A percentile compares a stretch with the other conserved stretches of the same genome.
phyloP scores from a whole-genome alignment of 2,797 vertebrate genomes.

The Kryptolebias ocellatus region DNA sequence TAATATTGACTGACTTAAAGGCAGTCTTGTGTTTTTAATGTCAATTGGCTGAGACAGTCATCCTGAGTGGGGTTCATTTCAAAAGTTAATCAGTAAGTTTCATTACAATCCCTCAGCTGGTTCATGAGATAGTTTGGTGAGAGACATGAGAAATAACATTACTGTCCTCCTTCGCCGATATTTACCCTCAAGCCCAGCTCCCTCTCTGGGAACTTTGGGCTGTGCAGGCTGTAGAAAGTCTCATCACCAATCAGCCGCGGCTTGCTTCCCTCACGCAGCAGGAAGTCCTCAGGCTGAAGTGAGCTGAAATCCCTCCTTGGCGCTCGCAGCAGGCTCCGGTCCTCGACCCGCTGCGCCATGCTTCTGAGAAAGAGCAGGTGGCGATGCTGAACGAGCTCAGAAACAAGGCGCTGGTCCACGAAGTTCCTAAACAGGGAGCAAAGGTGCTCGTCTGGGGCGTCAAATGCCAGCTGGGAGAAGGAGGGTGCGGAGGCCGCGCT shows the following conservation, averaged over 20 bases:
- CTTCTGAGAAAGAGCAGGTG: slow-evolving; percentile 73
- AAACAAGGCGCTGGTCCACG: slow-evolving; percentile 53
- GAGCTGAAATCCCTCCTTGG: slow-evolving; percentile 19
- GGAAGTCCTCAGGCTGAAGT: slow-evolving; percentile 69
- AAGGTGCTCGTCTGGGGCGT: slow-evolving; percentile 68
- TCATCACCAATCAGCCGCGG: slow-evolving; percentile 68
- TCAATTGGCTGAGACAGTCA: too few species aligned
- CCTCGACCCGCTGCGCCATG: slow-evolving; percentile 54
- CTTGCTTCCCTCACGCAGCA: slow-evolving; percentile 47
- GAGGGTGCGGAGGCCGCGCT: slow-evolving; percentile 5
- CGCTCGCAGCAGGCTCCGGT: slow-evolving; percentile 41
- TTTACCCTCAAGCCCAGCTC: slow-evolving; percentile 82
- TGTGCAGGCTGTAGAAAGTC: slow-evolving; percentile 76
- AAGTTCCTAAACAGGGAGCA: slow-evolving; percentile 59
- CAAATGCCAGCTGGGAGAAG: slow-evolving; percentile 70
- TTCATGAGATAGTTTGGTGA: too few species aligned
- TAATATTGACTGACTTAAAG: too few species aligned
- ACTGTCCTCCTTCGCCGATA: too few species aligned
- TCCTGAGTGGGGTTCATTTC: too few species aligned
- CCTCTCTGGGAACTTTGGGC: slow-evolving; percentile 60
- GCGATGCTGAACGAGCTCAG: slow-evolving; percentile 65
- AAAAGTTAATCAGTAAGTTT: too few species aligned
- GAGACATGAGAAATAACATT: too few species aligned
- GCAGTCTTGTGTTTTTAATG: too few species aligned
- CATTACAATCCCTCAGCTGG: too few species aligned